These are phyloP conservation scores for Camptogramma bilineatum DNA, from an alignment of 2,888 invertebrate genomes.

Conservation along the genomic window DNA sequence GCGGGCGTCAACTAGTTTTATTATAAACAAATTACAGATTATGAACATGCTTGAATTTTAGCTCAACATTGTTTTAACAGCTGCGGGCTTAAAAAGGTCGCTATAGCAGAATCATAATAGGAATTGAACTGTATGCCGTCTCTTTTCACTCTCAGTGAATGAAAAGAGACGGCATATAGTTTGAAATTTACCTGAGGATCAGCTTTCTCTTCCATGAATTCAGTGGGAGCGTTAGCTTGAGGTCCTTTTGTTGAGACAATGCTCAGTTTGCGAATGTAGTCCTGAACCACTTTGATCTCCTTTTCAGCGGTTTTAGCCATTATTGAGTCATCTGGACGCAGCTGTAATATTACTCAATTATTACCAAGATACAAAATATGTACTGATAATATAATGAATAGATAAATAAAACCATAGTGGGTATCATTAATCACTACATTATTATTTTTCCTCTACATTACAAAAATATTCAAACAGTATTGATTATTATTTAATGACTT, in stretches of 20 bases:
- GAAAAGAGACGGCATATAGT: no score
- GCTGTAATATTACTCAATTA: constrained; percentile 72
- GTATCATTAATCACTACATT: background rate
- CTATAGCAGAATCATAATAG: no score
- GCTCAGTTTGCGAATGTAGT: constrained; percentile 94
- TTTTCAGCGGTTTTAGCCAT: constrained; percentile 93
- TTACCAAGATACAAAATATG: no score
- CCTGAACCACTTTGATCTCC: constrained; percentile 92
- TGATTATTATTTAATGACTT: background rate
- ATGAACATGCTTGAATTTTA: no score
- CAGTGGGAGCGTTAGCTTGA: constrained; percentile 89
- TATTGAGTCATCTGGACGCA: constrained; percentile 93
- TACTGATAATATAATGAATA: no score
- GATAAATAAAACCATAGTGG: background rate
- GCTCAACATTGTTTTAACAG: no score
- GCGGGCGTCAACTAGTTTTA: no score
- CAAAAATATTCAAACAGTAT: no score
- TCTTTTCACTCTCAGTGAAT: no score
- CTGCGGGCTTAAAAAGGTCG: no score
- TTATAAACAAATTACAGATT: no score
- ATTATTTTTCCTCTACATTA: background rate
- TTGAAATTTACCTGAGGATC: constrained; percentile 84
- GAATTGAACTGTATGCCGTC: no score
- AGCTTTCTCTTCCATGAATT: constrained; percentile 88
- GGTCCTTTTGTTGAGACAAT: constrained; percentile 93